phyloP scores from a whole-genome alignment of 2,888 invertebrate species.

The Acanthococcus lagerstroemiae region DNA sequence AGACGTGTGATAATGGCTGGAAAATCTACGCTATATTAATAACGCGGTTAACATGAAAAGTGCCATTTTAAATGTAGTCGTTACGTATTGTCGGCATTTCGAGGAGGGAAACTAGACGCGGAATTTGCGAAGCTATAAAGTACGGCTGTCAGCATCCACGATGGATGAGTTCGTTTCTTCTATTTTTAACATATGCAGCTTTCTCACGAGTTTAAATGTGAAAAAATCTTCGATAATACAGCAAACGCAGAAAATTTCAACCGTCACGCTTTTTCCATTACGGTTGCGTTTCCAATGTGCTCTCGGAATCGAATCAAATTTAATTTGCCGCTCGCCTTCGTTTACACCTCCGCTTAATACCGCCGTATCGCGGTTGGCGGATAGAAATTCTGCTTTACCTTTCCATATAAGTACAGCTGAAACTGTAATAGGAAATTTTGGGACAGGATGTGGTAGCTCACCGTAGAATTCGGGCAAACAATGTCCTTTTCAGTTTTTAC shows the following conservation, averaged over 20 bases:
- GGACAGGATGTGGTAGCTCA: too few species aligned
- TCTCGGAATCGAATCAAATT: too few species aligned
- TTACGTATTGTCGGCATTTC: neutral
- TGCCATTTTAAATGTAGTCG: neutral
- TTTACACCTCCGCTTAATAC: too few species aligned
- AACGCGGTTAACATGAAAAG: neutral
- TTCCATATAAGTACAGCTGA: too few species aligned
- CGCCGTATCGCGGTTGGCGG: too few species aligned
- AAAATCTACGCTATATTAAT: neutral
- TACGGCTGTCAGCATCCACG: conserved; percentile 22
- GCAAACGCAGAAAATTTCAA: neutral
- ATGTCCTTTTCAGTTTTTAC: too few species aligned
- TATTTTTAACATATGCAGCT: conserved; percentile 23
- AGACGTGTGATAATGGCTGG: too few species aligned
- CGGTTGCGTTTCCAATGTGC: neutral
- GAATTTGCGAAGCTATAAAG: neutral
- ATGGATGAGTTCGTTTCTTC: conserved; percentile 20
- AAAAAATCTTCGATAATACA: conserved; percentile 15
- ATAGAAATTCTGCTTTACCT: too few species aligned
- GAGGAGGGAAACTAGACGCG: neutral
- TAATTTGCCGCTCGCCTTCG: too few species aligned
- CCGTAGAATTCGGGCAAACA: too few species aligned
- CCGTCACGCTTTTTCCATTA: neutral
- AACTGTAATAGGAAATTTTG: too few species aligned
- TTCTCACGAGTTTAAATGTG: conserved; percentile 24